Percentiles rank a stretch among this genome's conserved stretches.
phyloP scores from a whole-genome alignment of 1,140 invertebrate species.

The Microplitis demolitor region DNA sequence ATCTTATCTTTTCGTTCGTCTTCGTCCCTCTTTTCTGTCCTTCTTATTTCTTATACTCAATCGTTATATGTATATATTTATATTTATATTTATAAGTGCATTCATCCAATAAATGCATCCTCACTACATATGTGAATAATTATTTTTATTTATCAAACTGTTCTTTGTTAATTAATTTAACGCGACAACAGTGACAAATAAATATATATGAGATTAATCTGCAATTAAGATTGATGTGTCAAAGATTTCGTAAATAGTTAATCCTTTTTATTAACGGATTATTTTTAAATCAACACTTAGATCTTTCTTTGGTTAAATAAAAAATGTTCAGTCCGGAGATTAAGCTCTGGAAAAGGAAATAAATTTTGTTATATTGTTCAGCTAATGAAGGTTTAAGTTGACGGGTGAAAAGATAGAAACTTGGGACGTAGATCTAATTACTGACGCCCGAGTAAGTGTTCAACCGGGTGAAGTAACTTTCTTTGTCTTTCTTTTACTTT shows the following conservation, averaged over 20 bases:
- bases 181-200: constrained; percentile 11
- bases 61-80: constrained; percentile 5
- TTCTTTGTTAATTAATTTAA: constrained; percentile 45
- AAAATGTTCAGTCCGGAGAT: background rate
- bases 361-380: background rate
- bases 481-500: too few relatives aligned
- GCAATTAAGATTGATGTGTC: background rate
- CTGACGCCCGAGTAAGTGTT: constrained; percentile 48
- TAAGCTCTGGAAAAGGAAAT: background rate
- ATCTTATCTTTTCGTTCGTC: constrained; percentile 41
- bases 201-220: background rate
- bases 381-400: constrained; percentile 39
- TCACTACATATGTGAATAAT: constrained; percentile 36
- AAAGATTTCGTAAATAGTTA: too few relatives aligned
- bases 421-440: constrained; percentile 52
- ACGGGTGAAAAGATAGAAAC: constrained; percentile 38
- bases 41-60: too few relatives aligned
- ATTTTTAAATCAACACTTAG: too few relatives aligned
- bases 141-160: constrained; percentile 44
- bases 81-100: constrained; percentile 9
- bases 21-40: constrained; percentile 20
- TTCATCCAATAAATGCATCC: constrained; percentile 29
- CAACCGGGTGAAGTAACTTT: constrained; percentile 36
- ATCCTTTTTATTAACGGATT: too few relatives aligned
- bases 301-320: background rate